Evolutionary conservation across 2,113 vertebrate genomes (phyloP), one percentile per base, ranked within the genome.

Genomic region (Equus przewalskii): DNA sequence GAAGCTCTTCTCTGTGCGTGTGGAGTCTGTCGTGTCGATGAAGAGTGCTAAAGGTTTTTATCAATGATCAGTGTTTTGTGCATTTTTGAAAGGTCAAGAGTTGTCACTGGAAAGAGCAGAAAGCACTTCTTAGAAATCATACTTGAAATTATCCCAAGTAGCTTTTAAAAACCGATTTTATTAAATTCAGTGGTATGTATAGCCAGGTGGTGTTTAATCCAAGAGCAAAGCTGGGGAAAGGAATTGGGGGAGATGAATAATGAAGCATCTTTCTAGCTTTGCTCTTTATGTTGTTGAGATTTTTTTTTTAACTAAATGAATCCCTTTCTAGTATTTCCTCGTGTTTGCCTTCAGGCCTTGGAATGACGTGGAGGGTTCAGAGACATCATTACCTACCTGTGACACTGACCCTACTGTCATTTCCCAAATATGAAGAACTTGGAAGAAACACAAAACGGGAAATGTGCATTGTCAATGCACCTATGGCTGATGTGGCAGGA

Each of bases 71-170:
- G 26, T 97, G 93, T 98, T 98, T 73, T 97, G 64, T 95, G 73
- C 16, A 1, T 93, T 97, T 97, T 94, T 91, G 97, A 96, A 97
- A 98, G 95, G 97, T 98, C 97, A 98, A 96, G 86, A 96, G 97
- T 98, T 98, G 97, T 97, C 94, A 94, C 93, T 96, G 98, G 95
- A 95, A 95, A 97, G 96, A 92, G 93, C 87, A 96, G 97, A 97
- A 97, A 98, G 96, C 82, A 89, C 96, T 98, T 98, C 60, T 88
- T 98, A 93, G 97, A 98, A 98, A 97, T 98, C 6, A 3, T 92
- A 90, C 94, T 97, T 98, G 98, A 98, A 98, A 93, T 46, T 18
- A 97, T 97, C 86, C 98, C 97, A 98, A 97, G 87, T 93, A 93
- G 64, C 79, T 96, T 98, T 98, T 95, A 86, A 97, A 97, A 97